These are phyloP conservation scores for Spisula subtruncata DNA, from an alignment of 2,888 invertebrate genomes.

Conservation along the genomic window DNA sequence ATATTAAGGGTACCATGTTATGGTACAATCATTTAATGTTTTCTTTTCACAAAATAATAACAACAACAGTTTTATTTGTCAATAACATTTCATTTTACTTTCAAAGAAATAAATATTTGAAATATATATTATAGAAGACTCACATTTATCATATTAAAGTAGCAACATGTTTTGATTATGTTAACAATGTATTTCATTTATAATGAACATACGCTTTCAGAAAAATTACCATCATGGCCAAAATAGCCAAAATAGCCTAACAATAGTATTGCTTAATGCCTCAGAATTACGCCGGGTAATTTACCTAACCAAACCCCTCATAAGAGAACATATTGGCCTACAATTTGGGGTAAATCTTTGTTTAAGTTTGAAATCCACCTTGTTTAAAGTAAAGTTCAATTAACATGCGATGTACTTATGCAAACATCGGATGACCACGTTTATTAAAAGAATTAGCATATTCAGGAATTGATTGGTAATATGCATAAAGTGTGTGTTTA, in stretches of 20 bases:
- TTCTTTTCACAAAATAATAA: neutral
- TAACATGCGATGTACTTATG: too few species aligned
- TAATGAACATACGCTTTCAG: constrained; percentile 29
- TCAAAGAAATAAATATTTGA: constrained; percentile 65
- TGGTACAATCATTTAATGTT: neutral
- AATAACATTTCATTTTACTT: constrained; percentile 48
- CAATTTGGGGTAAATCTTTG: too few species aligned
- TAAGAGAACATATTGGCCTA: too few species aligned
- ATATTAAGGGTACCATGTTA: neutral
- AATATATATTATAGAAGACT: constrained; percentile 53
- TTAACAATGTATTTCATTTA: constrained; percentile 30
- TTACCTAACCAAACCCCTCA: too few species aligned
- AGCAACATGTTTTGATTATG: constrained; percentile 41
- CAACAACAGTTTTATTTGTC: neutral
- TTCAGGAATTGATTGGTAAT: neutral
- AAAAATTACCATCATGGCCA: neutral
- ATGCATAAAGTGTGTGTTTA: neutral
- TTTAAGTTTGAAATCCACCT: too few species aligned
- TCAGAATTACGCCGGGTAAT: too few species aligned
- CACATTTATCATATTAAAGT: constrained; percentile 39
- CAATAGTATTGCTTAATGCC: too few species aligned
- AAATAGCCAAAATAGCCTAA: too few species aligned
- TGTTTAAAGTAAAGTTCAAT: too few species aligned
- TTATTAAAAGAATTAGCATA: constrained; percentile 1
- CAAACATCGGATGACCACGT: too few species aligned